A percentile compares a stretch with the other conserved stretches of the same genome.
Evolutionary conservation across 2,113 vertebrate genomes (phyloP).

Genomic region (Archocentrus centrarchus): DNA sequence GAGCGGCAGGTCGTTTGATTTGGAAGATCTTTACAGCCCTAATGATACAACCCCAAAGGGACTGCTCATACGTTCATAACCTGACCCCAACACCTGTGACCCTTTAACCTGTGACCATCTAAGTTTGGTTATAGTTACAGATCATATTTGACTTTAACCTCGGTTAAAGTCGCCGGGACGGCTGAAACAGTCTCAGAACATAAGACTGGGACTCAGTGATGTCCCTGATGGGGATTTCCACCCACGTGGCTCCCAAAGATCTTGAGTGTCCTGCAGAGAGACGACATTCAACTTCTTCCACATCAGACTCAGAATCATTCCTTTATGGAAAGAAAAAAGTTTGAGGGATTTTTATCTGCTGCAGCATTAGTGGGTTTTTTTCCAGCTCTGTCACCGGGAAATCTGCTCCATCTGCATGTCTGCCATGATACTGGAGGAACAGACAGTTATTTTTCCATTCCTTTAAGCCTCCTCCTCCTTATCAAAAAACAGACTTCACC

Average conservation of each 20-base stretch:
- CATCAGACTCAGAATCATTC: background rate
- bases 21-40: too few relatives aligned
- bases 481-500: background rate
- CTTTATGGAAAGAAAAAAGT: background rate
- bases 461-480: background rate
- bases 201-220: background rate
- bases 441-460: background rate
- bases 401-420: background rate
- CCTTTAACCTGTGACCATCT: too few relatives aligned
- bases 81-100: too few relatives aligned
- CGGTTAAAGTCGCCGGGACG: too few relatives aligned
- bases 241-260: background rate
- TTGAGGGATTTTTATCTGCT: background rate
- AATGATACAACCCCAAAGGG: too few relatives aligned
- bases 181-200: too few relatives aligned
- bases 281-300: background rate
- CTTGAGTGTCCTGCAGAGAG: background rate
- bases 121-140: too few relatives aligned
- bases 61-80: too few relatives aligned
- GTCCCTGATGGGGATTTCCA: background rate
- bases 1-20: too few relatives aligned
- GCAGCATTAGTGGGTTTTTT: background rate
- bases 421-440: background rate
- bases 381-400: too few relatives aligned
- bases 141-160: too few relatives aligned